These are phyloP conservation scores for Chelonoidis abingdonii DNA, from an alignment of 2,113 vertebrate genomes.

Conservation along the genomic window DNA sequence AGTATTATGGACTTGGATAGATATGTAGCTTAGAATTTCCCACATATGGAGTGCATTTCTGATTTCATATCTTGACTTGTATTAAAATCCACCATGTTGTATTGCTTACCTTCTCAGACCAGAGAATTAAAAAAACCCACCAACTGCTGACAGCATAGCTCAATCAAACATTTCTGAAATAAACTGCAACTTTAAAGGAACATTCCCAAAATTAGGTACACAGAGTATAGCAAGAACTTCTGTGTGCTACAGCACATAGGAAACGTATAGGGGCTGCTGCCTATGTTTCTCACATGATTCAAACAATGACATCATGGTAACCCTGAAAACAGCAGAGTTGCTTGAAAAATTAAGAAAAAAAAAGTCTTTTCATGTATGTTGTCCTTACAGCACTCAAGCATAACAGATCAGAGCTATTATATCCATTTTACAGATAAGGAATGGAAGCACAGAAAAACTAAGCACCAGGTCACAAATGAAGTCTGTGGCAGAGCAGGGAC, in stretches of 20 bases:
- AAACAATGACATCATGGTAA: not conserved
- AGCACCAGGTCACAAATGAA: not conserved
- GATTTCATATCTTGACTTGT: not conserved
- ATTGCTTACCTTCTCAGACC: not conserved
- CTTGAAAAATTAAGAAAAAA: not conserved
- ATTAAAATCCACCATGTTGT: not conserved
- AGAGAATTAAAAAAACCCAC: not conserved
- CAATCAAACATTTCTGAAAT: not conserved
- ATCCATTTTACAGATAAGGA: not conserved
- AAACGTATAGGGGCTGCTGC: not conserved
- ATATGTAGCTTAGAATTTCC: not conserved
- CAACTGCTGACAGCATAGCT: not conserved
- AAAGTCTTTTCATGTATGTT: not conserved
- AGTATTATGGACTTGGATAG: not conserved
- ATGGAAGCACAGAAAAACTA: not conserved
- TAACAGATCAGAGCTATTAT: not conserved
- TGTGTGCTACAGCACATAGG: not conserved
- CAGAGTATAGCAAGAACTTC: fast-evolving
- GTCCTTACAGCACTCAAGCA: no score
- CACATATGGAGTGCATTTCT: not conserved
- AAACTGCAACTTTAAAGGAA: not conserved
- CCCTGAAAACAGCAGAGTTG: not conserved
- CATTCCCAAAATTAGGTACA: not conserved
- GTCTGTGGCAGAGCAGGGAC: not conserved
- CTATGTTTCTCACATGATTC: not conserved